Evolutionary conservation across 2,113 vertebrate genomes (phyloP).

Genomic region (Centropus unirufus): DNA sequence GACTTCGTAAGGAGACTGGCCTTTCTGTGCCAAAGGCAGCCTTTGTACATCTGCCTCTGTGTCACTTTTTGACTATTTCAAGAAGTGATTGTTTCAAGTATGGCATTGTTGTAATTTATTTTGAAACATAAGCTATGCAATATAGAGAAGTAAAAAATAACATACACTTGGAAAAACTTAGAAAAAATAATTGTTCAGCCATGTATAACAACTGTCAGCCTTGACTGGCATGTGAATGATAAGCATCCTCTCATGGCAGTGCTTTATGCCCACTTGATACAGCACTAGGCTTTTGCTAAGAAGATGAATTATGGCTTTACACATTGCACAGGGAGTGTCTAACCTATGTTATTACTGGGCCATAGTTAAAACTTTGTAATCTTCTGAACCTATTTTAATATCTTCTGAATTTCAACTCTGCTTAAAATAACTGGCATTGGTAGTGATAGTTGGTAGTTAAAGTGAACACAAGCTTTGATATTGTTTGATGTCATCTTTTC

Average conservation of each 20-base stretch:
- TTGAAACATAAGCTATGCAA: neutral
- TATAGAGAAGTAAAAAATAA: conserved; percentile 10
- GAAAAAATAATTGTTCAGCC: conserved; percentile 4
- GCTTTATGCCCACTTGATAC: conserved; percentile 33
- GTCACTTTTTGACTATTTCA: neutral
- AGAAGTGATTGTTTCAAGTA: neutral
- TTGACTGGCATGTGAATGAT: conserved; percentile 44
- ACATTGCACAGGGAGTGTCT: neutral
- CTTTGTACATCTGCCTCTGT: neutral
- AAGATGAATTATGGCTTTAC: neutral
- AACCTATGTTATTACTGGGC: neutral
- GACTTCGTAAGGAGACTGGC: neutral
- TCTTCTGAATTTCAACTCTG: neutral
- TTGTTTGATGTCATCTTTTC: neutral
- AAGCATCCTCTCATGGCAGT: conserved; percentile 9
- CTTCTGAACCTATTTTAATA: neutral
- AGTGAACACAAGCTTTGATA: neutral
- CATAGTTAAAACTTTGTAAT: neutral
- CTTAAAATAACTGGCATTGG: neutral
- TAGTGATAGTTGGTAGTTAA: neutral
- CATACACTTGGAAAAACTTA: neutral
- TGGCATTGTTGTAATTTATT: neutral
- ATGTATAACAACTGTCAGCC: neutral
- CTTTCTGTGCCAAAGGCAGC: neutral
- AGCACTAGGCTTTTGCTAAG: conserved; percentile 11